Conservation (phyloP, 2,888 invertebrate species). For the Troides helena region DNA sequence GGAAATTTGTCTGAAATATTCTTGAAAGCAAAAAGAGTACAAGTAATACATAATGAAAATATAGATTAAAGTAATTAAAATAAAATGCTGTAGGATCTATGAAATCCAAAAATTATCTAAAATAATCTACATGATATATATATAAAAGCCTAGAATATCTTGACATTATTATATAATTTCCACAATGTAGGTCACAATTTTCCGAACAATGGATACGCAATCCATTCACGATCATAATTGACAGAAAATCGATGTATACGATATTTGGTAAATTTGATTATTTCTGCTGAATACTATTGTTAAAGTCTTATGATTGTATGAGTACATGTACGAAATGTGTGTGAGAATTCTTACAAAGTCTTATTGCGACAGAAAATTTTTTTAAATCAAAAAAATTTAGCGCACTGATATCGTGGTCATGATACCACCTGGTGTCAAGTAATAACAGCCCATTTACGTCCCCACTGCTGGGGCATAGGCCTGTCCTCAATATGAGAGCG, state of each 20-base stretch:
- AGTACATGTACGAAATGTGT: background rate
- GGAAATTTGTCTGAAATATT: too few species aligned
- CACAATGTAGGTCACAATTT: constrained; percentile 30
- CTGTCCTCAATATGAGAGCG: too few species aligned
- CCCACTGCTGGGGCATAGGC: too few species aligned
- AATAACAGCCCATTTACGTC: too few species aligned
- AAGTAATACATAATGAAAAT: too few species aligned
- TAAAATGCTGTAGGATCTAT: too few species aligned
- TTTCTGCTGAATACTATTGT: constrained; percentile 15
- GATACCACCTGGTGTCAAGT: too few species aligned
- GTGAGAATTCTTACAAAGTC: background rate
- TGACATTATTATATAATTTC: constrained; percentile 30
- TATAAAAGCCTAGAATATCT: background rate
- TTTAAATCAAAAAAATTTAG: too few species aligned
- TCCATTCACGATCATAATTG: constrained; percentile 21
- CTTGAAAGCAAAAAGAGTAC: too few species aligned
- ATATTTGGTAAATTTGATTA: constrained; percentile 21
- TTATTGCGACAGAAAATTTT: background rate
- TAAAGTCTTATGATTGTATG: background rate
- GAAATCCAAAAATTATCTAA: too few species aligned
- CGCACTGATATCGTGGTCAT: too few species aligned
- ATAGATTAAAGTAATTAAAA: too few species aligned
- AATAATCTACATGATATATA: background rate
- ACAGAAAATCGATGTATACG: constrained; percentile 19
- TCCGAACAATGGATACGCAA: constrained; percentile 21